Base-by-base conservation (phyloP, 2,797 vertebrate species). In the Sebastes wilsoni region DNA sequence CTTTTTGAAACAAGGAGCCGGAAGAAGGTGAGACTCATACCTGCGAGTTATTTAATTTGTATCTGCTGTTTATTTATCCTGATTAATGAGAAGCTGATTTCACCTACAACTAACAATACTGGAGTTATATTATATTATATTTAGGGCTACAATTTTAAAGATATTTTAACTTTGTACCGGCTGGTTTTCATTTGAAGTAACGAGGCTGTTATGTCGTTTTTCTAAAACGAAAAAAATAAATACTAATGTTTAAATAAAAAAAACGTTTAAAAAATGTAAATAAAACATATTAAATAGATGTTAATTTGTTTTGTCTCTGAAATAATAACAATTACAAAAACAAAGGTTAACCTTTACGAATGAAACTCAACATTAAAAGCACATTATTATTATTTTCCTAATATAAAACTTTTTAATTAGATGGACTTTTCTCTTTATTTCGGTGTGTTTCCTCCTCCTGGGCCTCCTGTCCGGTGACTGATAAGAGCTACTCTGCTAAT, bases 401-500 rank as follows among this genome's bases (percentile, higher is more conserved):
- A 52, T n/a, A 52, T 52, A n/a, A 9, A 52, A 52, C 49, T 55
- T 42, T 38, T 46, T 23, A 36, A 13, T 64, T 3, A 56, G 8
- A 0, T 58, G n/a, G 30, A 27, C 62, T 36, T 36, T 36, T 13
- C 28, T 27, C 49, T 60, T n/a, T 1, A 18, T 75, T 25, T 1
- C 0, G 56, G 28, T n/a, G 9, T 20, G 0, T 68, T 25, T 42
- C 16, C 54, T 42, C n/a, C 54, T 79, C 13, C 11, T 8, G 56
- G 32, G 49, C 59, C 58, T 70, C 38, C 36, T 16, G 52, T 22
- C 10, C 12, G 12, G 1, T n/a, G 0, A 1, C 55, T 59, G 90
- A 94, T 94, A 93, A 94, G 85, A 87, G 83, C 85, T 85, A 25
- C 89, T 73, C 75, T 75, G 90, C 89, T 94, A 93, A 95, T 95